Evolutionary conservation across 30 jellyfish, hydroid and myxozoan species (phyloP), one percentile per base, ranked within the genome.

Genomic region (Catostylus mosaicus): DNA sequence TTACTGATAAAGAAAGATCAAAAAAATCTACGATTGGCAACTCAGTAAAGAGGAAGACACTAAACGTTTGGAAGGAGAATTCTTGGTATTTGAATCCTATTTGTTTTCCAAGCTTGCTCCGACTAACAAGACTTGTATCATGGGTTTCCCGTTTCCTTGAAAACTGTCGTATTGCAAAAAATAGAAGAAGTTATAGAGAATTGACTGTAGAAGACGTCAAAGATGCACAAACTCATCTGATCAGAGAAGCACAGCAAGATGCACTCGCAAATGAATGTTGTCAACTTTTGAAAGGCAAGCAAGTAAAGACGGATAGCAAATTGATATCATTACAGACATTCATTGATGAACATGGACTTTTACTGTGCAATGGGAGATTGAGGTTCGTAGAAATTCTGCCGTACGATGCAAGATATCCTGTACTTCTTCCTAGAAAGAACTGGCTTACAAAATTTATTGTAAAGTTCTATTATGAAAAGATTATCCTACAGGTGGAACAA

Each of bases 361-460:
- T 85, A 36, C 74, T 78, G 22, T 85, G 86, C 26, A 35, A 85
- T 34, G 82, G 95, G n/a, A 74, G 95, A 85, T 32, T 75, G 74
- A 75, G n/a, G n/a, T n/a, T n/a, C n/a, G n/a, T n/a, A n/a, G n/a
- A n/a, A n/a, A n/a, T n/a, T n/a, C n/a, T n/a, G n/a, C 84, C 85
- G 16, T 54, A 45, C 23, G 91, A 67, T 60, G 66, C 60, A 18
- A 62, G 78, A 34, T 62, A 78, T 40, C 92, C 92, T 29, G 48
- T 86, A 51, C 31, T 75, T 30, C 51, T 87, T n/a, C 96, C 93
- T 26, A 67, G 92, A 51, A 38, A 51, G 24, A 34, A 52, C 35
- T 40, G 83, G 32, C 19, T 78, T 16, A 46, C 78, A 23, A 78
- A 78, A 23, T 50, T 87, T 34, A 77, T 87, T 14, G 82, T 87